Conservation (phyloP, 1,140 invertebrate species). For the Hermetia illucens region DNA sequence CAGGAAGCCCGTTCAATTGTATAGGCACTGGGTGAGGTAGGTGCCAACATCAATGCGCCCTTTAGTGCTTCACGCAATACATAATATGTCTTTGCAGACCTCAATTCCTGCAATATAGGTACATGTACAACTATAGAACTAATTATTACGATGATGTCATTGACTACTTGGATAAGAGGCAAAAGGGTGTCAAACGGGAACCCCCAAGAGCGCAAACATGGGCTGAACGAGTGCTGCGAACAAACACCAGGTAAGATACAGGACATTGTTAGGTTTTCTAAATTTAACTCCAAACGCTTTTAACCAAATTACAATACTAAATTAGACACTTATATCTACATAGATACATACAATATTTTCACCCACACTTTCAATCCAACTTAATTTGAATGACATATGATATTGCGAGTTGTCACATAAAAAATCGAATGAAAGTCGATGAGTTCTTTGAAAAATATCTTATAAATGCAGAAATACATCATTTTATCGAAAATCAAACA, state of each 20-base stretch:
- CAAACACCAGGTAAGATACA: slow-evolving; percentile 23
- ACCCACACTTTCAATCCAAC: no score
- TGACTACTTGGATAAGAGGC: slow-evolving; percentile 60
- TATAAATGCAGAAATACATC: no score
- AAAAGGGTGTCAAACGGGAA: slow-evolving; percentile 49
- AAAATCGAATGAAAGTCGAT: no score
- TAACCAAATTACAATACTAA: no score
- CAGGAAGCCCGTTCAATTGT: slow-evolving; percentile 39
- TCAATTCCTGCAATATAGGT: slow-evolving; percentile 62
- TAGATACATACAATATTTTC: no score
- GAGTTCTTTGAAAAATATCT: no score
- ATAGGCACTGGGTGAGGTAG: slow-evolving; percentile 59
- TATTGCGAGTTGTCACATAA: no score
- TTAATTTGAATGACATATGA: no score
- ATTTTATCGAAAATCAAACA: no score
- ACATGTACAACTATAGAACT: slow-evolving; percentile 65
- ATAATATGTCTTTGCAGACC: slow-evolving; percentile 38
- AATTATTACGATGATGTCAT: slow-evolving; percentile 77
- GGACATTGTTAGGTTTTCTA: no score
- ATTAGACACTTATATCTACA: no score
- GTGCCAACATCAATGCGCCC: background rate
- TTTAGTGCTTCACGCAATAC: slow-evolving; percentile 4
- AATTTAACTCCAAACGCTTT: no score
- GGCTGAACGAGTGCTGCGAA: slow-evolving; percentile 61
- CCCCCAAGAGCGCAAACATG: slow-evolving; percentile 62